Evolutionary conservation across 92 coral and sea anemone species (phyloP).

Genomic region (Phenganax subtilis): DNA sequence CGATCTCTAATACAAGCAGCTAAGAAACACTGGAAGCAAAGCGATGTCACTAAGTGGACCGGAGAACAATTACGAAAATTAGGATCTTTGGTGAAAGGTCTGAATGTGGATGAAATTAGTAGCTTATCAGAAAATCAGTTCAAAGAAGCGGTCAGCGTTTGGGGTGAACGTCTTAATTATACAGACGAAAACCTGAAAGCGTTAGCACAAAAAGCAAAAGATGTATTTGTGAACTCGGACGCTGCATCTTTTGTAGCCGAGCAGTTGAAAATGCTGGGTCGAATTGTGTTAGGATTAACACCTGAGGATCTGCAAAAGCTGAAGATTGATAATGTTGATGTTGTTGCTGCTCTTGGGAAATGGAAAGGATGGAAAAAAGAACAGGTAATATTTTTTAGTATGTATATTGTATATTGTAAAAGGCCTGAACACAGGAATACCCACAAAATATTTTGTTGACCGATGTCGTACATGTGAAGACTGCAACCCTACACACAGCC

Average conservation of each 20-base stretch:
- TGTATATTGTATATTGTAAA: not conserved
- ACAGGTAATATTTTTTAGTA: constrained; percentile 55
- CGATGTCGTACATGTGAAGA: not conserved
- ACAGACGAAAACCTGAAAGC: constrained; percentile 65
- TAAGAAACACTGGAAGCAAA: constrained; percentile 70
- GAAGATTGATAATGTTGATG: constrained; percentile 70
- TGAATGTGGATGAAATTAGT: constrained; percentile 58
- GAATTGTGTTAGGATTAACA: constrained; percentile 80
- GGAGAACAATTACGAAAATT: constrained; percentile 75
- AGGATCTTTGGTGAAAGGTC: constrained; percentile 83
- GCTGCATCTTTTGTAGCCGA: constrained; percentile 66
- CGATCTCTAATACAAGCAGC: constrained; percentile 70
- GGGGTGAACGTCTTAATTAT: constrained; percentile 72
- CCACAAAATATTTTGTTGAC: not conserved
- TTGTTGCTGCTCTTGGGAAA: constrained; percentile 89
- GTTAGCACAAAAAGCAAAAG: constrained; percentile 73
- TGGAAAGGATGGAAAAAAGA: constrained; percentile 84
- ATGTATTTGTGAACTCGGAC: constrained; percentile 65
- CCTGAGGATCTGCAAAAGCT: constrained; percentile 83
- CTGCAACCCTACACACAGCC: not conserved
- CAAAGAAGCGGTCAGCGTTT: constrained; percentile 79
- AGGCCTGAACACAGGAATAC: not conserved
- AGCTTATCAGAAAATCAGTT: constrained; percentile 60
- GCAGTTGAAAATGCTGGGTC: constrained; percentile 75
- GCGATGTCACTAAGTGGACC: constrained; percentile 77